phyloP scores from a whole-genome alignment of 1,140 invertebrate species.

The Chrysomallon squamiferum region DNA sequence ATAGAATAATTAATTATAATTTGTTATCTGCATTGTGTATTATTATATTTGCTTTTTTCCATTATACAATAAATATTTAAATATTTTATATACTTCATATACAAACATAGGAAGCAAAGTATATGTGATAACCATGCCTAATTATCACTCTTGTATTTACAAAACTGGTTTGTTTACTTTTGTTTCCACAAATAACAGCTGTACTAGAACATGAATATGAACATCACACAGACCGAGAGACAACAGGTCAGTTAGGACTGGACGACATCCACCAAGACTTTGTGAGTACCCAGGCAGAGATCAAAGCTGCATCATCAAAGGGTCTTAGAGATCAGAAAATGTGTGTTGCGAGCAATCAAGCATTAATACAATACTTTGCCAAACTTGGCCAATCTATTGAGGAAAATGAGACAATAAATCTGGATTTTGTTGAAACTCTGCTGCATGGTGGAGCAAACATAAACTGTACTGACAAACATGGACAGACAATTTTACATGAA shows the following conservation, averaged over 20 bases:
- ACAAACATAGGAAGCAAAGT: no score
- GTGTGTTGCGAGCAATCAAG: slow-evolving; percentile 37
- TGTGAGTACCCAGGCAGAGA: slow-evolving; percentile 6
- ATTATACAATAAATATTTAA: no score
- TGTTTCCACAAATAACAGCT: background rate
- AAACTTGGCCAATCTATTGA: slow-evolving; percentile 42
- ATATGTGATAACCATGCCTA: background rate
- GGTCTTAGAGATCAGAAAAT: slow-evolving; percentile 24
- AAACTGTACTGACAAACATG: slow-evolving; percentile 53
- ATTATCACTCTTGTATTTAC: no score
- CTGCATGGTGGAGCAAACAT: slow-evolving; percentile 52
- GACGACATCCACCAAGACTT: slow-evolving; percentile 42
- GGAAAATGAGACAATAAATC: slow-evolving; percentile 44
- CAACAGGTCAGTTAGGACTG: slow-evolving; percentile 34
- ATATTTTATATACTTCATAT: no score
- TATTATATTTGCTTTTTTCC: no score
- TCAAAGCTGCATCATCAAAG: slow-evolving; percentile 5
- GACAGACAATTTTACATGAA: slow-evolving; percentile 60
- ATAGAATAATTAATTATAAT: no score
- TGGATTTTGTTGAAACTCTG: slow-evolving; percentile 53
- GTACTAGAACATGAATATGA: background rate
- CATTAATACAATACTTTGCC: slow-evolving; percentile 57
- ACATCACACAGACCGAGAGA: background rate
- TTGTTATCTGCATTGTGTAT: no score
- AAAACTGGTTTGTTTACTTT: background rate